Evolutionary conservation across 2,888 invertebrate genomes (phyloP), one percentile per base, ranked within the genome.

Genomic region (Chymomyza fuscimana): DNA sequence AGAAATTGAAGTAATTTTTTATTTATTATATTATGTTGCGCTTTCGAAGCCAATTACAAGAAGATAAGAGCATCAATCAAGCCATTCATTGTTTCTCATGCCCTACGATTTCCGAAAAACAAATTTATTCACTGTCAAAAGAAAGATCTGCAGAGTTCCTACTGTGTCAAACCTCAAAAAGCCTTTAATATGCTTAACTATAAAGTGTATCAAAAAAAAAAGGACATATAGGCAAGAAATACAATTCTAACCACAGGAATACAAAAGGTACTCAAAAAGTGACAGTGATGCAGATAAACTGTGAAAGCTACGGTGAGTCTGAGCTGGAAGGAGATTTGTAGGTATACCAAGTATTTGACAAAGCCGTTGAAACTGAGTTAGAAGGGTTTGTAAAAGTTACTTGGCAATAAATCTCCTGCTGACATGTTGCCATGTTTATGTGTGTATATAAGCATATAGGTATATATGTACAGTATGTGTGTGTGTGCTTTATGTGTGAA

Each of bases 401-500:
- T 62, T 40, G 73, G 77, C 52, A 70, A 86, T 86, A 86, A 83
- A 83, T 86, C 85, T 84, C 71, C 51, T 69, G 77, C 76, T 72
- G 77, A 86, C 73, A 79, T 75, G 70, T 56, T 46, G 46, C 25
- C 58, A 16, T 54, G 51, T 15, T 51, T 51, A 22, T 16, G 54
- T 54, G 19, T 15, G 54, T 12, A 12, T 12, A 46, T 46, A 32
- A 1, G 10, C 40, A 3, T 10, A 10, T 40, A 40, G 4, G 12
- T 40, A 40, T 12, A 46, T 46, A 12, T 46, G 12, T 46, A 12
- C 12, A 5, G 5, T 12, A 4, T 46, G 40, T 12, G 12, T 46
- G 40, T 69, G 63, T 60, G 61, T 60, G 65, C 63, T 61, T 19
- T 58, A 29, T 32, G 69, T 65, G 71, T 59, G 54, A 65, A 54